Conservation (phyloP, 2,888 invertebrate genomes). For the Hedychridium roseum region DNA sequence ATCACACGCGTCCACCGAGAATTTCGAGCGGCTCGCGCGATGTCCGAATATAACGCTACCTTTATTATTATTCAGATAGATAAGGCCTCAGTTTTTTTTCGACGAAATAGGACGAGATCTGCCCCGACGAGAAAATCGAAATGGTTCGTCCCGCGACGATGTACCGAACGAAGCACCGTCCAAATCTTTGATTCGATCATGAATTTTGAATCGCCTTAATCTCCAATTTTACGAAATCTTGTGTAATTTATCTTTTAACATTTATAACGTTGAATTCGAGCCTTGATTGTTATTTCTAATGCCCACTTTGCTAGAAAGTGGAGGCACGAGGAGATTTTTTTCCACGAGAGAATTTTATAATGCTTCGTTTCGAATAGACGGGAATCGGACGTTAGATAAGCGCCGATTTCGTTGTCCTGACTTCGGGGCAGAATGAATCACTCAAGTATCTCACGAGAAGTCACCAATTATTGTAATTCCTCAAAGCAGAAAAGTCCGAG, state of each 20-base stretch:
- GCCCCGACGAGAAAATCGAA: slow-evolving; percentile 40
- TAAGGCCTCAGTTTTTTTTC: slow-evolving; percentile 55
- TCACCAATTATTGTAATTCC: slow-evolving; percentile 55
- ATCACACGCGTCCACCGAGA: slow-evolving; percentile 20
- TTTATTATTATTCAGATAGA: slow-evolving; percentile 56
- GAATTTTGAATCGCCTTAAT: too few relatives aligned
- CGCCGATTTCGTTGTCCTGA: slow-evolving; percentile 35
- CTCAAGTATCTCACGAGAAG: slow-evolving; percentile 52
- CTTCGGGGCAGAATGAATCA: slow-evolving; percentile 46
- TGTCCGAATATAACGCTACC: slow-evolving; percentile 52
- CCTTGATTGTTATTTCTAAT: too few relatives aligned
- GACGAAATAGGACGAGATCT: slow-evolving; percentile 53
- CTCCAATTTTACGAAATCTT: too few relatives aligned
- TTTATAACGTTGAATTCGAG: too few relatives aligned
- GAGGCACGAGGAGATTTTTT: too few relatives aligned
- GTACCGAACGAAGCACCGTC: too few relatives aligned
- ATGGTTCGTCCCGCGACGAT: not conserved
- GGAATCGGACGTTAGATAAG: not conserved
- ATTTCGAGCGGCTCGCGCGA: slow-evolving; percentile 43
- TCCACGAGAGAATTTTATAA: too few relatives aligned
- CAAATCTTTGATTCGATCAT: too few relatives aligned
- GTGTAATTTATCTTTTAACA: too few relatives aligned
- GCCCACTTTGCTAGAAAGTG: too few relatives aligned
- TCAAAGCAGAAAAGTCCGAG: slow-evolving; percentile 23
- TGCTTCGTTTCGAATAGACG: too few relatives aligned